phyloP scores from a whole-genome alignment of 2,797 vertebrate species.

The Nannoperca australis region DNA sequence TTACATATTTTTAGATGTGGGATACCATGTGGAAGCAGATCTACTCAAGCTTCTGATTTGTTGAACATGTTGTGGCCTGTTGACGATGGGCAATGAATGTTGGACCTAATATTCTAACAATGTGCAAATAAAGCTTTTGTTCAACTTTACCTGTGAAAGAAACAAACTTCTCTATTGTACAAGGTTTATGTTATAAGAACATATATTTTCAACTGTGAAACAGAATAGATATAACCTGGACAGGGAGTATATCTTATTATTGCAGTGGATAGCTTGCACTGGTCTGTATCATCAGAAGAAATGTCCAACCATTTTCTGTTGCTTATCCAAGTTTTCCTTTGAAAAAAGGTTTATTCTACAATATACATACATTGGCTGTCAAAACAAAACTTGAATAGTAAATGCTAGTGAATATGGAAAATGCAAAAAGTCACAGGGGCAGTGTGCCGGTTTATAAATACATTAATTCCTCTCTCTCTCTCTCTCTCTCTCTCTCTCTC shows the following conservation, averaged over 20 bases:
- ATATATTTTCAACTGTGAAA: neutral
- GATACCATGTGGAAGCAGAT: neutral
- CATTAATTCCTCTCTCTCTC: no score
- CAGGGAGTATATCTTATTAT: neutral
- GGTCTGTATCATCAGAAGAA: neutral
- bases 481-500: no score
- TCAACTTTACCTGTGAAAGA: neutral
- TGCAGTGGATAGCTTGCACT: neutral
- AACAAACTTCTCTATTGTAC: neutral
- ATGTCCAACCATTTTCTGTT: neutral
- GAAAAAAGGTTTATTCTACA: neutral
- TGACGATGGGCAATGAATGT: neutral
- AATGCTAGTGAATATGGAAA: neutral
- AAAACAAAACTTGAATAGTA: neutral
- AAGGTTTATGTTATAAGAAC: neutral
- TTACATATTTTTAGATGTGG: neutral
- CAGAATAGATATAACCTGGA: neutral
- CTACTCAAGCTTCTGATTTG: neutral
- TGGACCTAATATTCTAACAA: neutral
- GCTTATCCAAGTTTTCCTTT: neutral
- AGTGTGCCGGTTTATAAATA: neutral
- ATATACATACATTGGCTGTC: neutral
- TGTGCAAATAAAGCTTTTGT: neutral
- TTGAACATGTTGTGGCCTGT: neutral
- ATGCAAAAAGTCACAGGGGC: neutral